Conservation (phyloP, 2,797 vertebrate species). For the Ctenochaetus hawaiiensis region DNA sequence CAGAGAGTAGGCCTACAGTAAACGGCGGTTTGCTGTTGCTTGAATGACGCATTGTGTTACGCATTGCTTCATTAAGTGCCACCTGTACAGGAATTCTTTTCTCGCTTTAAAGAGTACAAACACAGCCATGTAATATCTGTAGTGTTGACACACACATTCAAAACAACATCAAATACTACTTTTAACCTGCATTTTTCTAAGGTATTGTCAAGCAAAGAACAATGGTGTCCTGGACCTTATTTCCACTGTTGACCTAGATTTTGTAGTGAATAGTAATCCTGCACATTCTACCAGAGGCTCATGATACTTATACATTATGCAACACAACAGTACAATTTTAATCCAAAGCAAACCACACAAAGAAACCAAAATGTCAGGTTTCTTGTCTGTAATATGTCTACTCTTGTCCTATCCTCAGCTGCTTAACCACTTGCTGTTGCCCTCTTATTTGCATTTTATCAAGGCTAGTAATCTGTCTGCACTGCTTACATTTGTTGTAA, state of each 20-base stretch:
- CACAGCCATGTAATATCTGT: no score
- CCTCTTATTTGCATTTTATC: conserved; percentile 13
- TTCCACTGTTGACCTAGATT: conserved; percentile 23
- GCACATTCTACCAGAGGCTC: conserved; percentile 18
- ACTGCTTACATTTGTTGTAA: conserved; percentile 8
- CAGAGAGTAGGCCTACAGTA: no score
- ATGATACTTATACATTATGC: conserved; percentile 27
- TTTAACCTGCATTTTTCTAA: neutral
- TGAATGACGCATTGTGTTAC: no score
- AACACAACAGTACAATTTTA: conserved; percentile 10
- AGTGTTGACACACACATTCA: no score
- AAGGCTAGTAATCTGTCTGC: conserved; percentile 1
- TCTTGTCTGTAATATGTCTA: conserved; percentile 5
- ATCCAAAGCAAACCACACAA: conserved; percentile 14
- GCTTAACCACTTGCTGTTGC: conserved; percentile 14
- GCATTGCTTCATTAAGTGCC: no score
- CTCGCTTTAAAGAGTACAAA: no score
- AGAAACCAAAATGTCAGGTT: conserved; percentile 5
- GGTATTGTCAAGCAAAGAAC: neutral
- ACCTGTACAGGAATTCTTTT: no score
- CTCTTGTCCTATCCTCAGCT: neutral
- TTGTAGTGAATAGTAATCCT: conserved; percentile 20
- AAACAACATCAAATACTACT: no score
- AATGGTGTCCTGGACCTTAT: neutral
- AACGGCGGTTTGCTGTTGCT: no score